phyloP scores from a whole-genome alignment of 2,888 invertebrate species.

The Deroplatys truncata region DNA sequence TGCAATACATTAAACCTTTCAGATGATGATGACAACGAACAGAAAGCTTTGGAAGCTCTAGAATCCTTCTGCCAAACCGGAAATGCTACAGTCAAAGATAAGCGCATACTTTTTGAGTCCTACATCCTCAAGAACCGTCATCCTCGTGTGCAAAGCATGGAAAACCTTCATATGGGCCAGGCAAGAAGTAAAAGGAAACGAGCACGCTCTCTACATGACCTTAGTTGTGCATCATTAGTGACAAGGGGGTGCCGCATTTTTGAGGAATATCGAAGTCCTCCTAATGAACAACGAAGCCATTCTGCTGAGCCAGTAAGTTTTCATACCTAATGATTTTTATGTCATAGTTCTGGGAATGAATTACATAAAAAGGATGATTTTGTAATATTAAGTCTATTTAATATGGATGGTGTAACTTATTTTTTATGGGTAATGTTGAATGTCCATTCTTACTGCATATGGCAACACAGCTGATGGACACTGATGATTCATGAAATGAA shows the following conservation, averaged over 20 bases:
- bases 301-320: neutral
- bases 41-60: neutral
- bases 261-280: neutral
- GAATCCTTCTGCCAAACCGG: neutral
- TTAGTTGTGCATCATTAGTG: constrained; percentile 39
- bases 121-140: constrained; percentile 51
- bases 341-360: too few species aligned
- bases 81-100: constrained; percentile 56
- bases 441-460: too few species aligned
- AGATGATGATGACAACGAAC: neutral
- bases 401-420: too few species aligned
- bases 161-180: constrained; percentile 50
- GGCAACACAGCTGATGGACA: too few species aligned
- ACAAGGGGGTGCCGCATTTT: constrained; percentile 42
- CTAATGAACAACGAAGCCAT: neutral
- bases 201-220: constrained; percentile 64
- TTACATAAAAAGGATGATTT: too few species aligned
- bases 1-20: neutral
- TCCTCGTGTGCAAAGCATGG: constrained; percentile 60
- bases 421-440: too few species aligned
- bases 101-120: constrained; percentile 66
- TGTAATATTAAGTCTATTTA: too few species aligned
- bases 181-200: constrained; percentile 50
- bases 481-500: too few species aligned
- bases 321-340: neutral